A percentile compares a stretch with the other conserved stretches of the same genome.
Conservation (phyloP, 1,140 invertebrate species). For the Coenobita brevimanus region DNA sequence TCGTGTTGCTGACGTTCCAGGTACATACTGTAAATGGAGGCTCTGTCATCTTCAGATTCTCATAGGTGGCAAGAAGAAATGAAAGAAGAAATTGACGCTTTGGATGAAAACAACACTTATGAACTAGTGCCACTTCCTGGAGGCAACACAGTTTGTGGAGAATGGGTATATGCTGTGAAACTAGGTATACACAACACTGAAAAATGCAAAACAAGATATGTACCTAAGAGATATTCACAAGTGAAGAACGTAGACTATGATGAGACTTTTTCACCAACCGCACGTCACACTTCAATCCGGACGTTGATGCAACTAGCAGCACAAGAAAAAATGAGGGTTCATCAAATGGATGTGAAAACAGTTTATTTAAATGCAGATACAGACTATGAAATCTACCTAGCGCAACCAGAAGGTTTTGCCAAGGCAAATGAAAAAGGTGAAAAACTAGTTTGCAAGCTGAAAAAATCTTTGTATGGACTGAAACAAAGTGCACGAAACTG, state of each 20-base stretch:
- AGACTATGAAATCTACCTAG: constrained; percentile 2
- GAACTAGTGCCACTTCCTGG: background rate
- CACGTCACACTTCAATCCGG: no score
- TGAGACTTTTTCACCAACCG: constrained; percentile 17
- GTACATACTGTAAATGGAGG: constrained; percentile 5
- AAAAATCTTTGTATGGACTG: constrained; percentile 27
- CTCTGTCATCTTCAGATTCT: constrained; percentile 8
- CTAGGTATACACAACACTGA: constrained; percentile 12
- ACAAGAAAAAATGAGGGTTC: background rate
- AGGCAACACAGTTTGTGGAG: background rate
- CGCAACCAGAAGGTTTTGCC: constrained; percentile 3
- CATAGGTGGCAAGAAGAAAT: constrained; percentile 10
- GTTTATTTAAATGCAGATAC: no score
- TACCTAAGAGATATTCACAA: constrained; percentile 32
- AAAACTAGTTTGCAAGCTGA: constrained; percentile 11
- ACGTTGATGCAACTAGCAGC: constrained; percentile 20
- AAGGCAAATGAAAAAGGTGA: background rate
- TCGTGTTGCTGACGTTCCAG: no score
- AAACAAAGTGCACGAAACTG: constrained; percentile 35
- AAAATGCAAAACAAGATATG: constrained; percentile 30
- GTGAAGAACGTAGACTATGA: constrained; percentile 12
- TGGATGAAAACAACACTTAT: constrained; percentile 7
- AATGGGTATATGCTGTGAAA: no score
- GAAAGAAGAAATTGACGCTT: constrained; percentile 3
- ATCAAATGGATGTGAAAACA: constrained; percentile 30